phyloP scores from a whole-genome alignment of 64 coral and sea anemone genomes.

The Montipora capricornis region DNA sequence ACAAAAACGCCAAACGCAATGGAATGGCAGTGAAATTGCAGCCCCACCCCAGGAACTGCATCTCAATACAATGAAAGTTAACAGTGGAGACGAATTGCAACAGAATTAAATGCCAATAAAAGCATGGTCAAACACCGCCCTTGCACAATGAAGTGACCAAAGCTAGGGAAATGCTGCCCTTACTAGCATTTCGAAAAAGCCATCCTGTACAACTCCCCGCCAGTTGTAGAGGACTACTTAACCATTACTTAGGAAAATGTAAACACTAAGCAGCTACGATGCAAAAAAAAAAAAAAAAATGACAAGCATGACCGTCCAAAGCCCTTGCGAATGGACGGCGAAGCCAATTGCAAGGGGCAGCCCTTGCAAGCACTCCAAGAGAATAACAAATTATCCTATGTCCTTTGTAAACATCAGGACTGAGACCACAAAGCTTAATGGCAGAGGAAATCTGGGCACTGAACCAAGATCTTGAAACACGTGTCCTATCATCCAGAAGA shows the following conservation, averaged over 20 bases:
- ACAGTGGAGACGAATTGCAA: not conserved
- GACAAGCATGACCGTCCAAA: not conserved
- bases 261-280: not conserved
- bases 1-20: not conserved
- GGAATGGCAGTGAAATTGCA: not conserved
- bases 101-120: not conserved
- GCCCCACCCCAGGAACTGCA: not conserved
- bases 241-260: not conserved
- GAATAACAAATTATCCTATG: not conserved
- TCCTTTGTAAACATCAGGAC: not conserved
- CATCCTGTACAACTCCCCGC: slow-evolving; percentile 3
- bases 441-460: not conserved
- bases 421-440: not conserved
- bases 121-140: not conserved
- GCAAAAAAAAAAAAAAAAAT: too few species aligned
- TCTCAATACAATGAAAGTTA: not conserved
- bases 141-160: not conserved
- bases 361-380: not conserved
- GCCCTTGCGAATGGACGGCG: not conserved
- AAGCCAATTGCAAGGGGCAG: not conserved
- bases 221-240: slow-evolving; percentile 11
- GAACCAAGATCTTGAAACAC: slow-evolving; percentile 10
- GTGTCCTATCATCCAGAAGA: not conserved
- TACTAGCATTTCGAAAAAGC: not conserved
- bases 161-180: not conserved